Base-by-base conservation (phyloP, 1,140 invertebrate genomes). In the Odontomachus brunneus region DNA sequence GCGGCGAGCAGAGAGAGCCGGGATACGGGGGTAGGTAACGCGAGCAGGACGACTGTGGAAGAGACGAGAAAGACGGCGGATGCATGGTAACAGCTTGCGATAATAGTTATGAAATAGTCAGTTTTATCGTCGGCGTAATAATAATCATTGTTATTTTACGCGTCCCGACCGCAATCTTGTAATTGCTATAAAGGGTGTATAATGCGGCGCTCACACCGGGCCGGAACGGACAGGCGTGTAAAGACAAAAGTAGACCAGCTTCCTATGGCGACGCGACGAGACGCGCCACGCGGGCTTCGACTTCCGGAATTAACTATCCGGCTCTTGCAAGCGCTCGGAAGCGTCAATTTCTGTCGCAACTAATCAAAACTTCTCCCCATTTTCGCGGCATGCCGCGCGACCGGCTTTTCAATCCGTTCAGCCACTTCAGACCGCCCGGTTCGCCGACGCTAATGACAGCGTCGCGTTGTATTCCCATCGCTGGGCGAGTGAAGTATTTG, bases 311-410 rank as follows among this genome's bases (percentile, higher is more conserved):
- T 89, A 90, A 82, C 85, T 85, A 89, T 82, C 65, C 38, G 59
- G 65, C 65, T 60, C 69, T 26, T 29, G 76, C 53, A 84, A 49
- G 51, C 53, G 26, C 33, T 67, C 74, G 60, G 82, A 57, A 69
- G 84, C 88, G 87, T 90, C 87, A 89, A 91, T 91, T 89, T 83
- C 84, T 74, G 82, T 69, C 29, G 82, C 80, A 90, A 91, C 89
- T 90, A 91, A 91, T 91, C 87, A 90, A 91, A 91, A 91, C 89
- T 91, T 91, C 88, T 83, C 51, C 82, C 69, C 86, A 86, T 84
- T 88, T 88, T 80, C 76, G 48, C 44, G 19, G 59, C 24, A 72
- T 65, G 66, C 63, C 72, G 51, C 66, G 51, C 71, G 55, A 65
- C 65, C 65, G 57, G 72, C 78, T 84, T 84, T 89, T 83, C 76